Evolutionary conservation across 2,888 invertebrate genomes (phyloP).

Genomic region (Emesis furor): DNA sequence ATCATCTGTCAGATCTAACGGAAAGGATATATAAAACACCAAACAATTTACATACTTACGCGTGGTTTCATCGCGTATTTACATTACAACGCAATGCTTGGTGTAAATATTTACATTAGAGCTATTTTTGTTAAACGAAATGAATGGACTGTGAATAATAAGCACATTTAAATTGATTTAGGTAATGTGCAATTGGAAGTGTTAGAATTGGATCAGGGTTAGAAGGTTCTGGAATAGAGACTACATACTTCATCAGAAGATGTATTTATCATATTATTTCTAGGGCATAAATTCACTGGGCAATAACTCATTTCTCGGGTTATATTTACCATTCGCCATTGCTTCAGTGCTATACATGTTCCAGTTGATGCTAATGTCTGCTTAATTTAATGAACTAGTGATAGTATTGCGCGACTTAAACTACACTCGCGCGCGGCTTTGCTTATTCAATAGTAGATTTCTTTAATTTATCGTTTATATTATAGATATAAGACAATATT

Average conservation of each 20-base stretch:
- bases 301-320: too few species aligned
- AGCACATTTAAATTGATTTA: slow-evolving; percentile 6
- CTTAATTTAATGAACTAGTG: too few species aligned
- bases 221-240: neutral
- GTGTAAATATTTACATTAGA: slow-evolving; percentile 12
- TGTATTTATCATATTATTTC: neutral
- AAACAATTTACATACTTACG: slow-evolving; percentile 6
- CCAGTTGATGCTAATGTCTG: too few species aligned
- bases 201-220: slow-evolving; percentile 5
- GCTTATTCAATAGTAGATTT: too few species aligned
- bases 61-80: slow-evolving; percentile 7
- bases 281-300: too few species aligned
- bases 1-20: slow-evolving; percentile 22
- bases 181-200: neutral
- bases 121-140: slow-evolving; percentile 24
- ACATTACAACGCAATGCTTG: slow-evolving; percentile 1
- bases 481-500: too few species aligned
- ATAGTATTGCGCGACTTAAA: too few species aligned
- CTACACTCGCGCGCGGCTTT: too few species aligned
- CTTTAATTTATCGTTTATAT: too few species aligned
- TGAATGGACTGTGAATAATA: slow-evolving; percentile 16
- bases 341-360: too few species aligned
- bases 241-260: neutral
- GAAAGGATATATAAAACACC: slow-evolving; percentile 10
- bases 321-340: too few species aligned